A percentile compares a stretch with the other conserved stretches of the same genome.
Evolutionary conservation across 2,797 vertebrate species (phyloP).

Genomic region (Pipistrellus pipistrellus): DNA sequence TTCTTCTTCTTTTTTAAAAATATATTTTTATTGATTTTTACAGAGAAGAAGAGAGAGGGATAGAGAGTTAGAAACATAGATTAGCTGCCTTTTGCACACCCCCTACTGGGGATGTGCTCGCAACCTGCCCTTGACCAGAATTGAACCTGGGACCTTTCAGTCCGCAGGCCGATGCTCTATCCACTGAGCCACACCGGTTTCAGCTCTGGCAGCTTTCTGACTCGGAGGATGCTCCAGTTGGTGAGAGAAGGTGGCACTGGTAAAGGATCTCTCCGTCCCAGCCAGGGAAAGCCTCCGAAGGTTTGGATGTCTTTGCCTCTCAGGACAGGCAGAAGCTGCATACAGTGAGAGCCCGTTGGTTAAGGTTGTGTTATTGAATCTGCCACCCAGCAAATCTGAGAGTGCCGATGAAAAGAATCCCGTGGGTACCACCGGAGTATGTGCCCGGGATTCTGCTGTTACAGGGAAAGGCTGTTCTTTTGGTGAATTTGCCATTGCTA

Average conservation of each 20-base stretch:
- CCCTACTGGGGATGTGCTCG: too few species aligned
- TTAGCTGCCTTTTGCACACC: too few species aligned
- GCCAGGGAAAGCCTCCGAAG: constrained; percentile 75
- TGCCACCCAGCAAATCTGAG: not conserved
- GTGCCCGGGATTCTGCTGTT: not conserved
- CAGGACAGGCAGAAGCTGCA: constrained; percentile 53
- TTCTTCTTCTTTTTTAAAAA: constrained; percentile 64
- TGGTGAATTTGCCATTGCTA: not conserved
- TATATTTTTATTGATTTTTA: too few species aligned
- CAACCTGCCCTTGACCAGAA: too few species aligned
- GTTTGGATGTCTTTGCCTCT: constrained; percentile 66
- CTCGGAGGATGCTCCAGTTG: constrained; percentile 70
- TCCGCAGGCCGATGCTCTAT: too few species aligned
- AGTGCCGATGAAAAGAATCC: not conserved
- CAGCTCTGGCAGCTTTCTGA: constrained; percentile 79
- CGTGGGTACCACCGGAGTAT: not conserved
- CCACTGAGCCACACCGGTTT: too few species aligned
- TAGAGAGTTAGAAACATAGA: too few species aligned
- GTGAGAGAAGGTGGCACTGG: constrained; percentile 69
- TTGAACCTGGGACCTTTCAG: too few species aligned
- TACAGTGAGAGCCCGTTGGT: constrained; percentile 59
- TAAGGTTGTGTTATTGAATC: not conserved
- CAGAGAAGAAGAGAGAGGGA: too few species aligned
- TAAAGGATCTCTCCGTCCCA: constrained; percentile 79
- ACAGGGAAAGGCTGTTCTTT: not conserved